Evolutionary conservation across 1,140 invertebrate species (phyloP), one percentile per base, ranked within the genome.

Genomic region (Drosophila subpulchrella): DNA sequence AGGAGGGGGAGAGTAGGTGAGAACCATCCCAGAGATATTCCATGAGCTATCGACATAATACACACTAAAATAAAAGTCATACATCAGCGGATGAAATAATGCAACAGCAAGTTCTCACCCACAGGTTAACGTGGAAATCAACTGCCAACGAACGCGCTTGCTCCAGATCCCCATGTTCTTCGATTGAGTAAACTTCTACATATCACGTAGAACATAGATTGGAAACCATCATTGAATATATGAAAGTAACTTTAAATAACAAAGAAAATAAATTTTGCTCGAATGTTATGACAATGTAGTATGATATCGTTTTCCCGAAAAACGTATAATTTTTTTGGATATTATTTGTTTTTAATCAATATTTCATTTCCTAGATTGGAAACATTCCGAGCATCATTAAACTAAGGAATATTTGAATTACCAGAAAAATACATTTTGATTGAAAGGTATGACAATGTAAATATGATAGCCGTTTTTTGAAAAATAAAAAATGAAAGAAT

Each of bases 1-100:
- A 53, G 32, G 10, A 42, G 15, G 0, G n/a, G 2, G n/a, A 66
- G 5, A 12, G 20, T 30, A 17, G 46, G 65, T 11, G 60, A 66
- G 12, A 68, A 66, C 65, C 65, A 68, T n/a, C 65, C 65, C 20
- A 68, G 8, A 2, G n/a, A n/a, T 4, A 66, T 68, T 1, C 65
- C 65, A 27, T 68, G 60, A 13, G 17, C 6, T 4, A 66, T 1
- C 5, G 46, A 4, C 46, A 68, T 30, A 12, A 53, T 4, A 10
- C 60, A 41, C 4, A 10, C 65, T 68, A 15, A 0, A 12, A 20
- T 8, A 3, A 41, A 20, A 13, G n/a, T 2, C 7, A 15, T 1
- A 1, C 1, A 6, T 44, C 0, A 27, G 3, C 7, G 11, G 5
- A 15, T 27, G 15, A 11, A 10, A 11, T 8, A 32, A 13, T 2